Evolutionary conservation across 2,113 vertebrate genomes (phyloP).

Genomic region (Tenebrosternarchus preto): DNA sequence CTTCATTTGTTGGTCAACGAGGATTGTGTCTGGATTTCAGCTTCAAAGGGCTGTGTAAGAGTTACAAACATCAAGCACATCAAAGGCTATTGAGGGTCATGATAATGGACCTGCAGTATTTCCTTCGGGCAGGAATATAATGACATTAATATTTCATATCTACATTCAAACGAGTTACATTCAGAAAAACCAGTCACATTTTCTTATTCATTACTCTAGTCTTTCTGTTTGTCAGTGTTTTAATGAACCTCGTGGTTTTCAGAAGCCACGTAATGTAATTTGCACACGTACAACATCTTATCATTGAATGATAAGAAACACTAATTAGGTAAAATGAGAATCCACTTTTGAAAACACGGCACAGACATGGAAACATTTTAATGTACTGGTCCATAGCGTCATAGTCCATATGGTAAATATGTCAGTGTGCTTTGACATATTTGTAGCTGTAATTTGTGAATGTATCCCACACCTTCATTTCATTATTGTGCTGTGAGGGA

Average conservation of each 20-base stretch:
- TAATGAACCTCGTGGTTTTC: not conserved
- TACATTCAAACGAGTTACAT: not conserved
- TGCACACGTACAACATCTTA: not conserved
- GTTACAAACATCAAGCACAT: conserved; percentile 27
- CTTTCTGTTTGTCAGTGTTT: not conserved
- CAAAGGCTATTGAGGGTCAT: conserved; percentile 12
- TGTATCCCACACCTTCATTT: not conserved
- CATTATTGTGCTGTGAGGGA: not conserved
- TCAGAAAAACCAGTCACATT: not conserved
- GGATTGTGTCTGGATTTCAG: conserved; percentile 42
- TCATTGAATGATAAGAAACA: conserved; percentile 6
- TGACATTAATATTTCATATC: not conserved
- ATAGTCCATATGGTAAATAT: not conserved
- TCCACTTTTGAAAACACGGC: not conserved
- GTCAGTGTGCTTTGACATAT: conserved; percentile 23
- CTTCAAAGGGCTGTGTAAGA: not conserved
- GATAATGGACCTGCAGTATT: conserved; percentile 26
- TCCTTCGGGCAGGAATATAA: not conserved
- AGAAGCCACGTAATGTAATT: not conserved
- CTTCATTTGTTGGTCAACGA: conserved; percentile 25
- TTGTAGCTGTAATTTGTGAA: conserved; percentile 11
- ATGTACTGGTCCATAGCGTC: not conserved
- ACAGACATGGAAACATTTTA: not conserved
- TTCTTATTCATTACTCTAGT: not conserved
- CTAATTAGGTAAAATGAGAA: not conserved